Evolutionary conservation across 2,888 invertebrate genomes (phyloP), one percentile per base, ranked within the genome.

Genomic region (Pammene aurita): DNA sequence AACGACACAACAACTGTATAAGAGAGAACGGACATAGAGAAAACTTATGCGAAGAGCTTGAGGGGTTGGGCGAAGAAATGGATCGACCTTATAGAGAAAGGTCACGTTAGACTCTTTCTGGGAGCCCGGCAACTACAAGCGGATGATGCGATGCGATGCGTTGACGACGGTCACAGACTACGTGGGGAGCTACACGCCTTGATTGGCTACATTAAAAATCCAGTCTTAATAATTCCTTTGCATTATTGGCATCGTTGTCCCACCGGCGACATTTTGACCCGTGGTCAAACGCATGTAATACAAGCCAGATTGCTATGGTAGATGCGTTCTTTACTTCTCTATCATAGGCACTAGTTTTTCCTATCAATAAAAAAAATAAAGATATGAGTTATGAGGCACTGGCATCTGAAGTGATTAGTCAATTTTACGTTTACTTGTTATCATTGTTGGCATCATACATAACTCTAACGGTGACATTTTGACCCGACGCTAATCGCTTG

Each of bases 91-190:
- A 26, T 26, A 26, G 26, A 26, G 2, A 2, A 26, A 4, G 26
- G 26, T 26, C 1, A 4, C 6, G 38, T 9, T 38, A 5, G 38
- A 9, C 9, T 98, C 98, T 76, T 99, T 99, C 93, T 99, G 99
- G 98, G 99, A 99, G 94, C 97, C 99, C 66, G 98, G 98, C 74
- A 98, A 99, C 92, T 99, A 98, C 92, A 98, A 98, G 90, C 94
- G 97, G 75, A 98, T n/a, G n/a, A n/a, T n/a, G n/a, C 98, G 57
- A 98, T 99, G 67, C 96, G 97, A 84, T 94, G 99, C 74, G 96
- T 98, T 77, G 99, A 99, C 90, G 99, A 99, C 90, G 99, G 99
- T 35, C 96, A 98, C 92, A 95, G 97, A 86, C 94, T 99, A 66
- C 99, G 99, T 92, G 95, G 96, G 82, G 98, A 98, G 84, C 93